Evolutionary conservation across 1,140 invertebrate species (phyloP).

Genomic region (Melipona quadrifasciata): DNA sequence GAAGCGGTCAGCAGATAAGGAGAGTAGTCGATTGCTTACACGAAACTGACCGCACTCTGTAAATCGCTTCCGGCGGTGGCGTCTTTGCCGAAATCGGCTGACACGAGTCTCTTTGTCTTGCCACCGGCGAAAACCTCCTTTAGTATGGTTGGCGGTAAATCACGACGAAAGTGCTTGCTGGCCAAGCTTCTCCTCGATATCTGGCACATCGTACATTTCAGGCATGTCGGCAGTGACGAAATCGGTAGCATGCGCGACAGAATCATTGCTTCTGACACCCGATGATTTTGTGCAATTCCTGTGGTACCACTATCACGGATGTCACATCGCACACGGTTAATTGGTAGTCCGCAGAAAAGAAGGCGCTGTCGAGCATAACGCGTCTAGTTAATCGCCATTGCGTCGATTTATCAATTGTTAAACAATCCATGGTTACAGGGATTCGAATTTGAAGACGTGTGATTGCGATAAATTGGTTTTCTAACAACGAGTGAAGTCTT

Average conservation of each 20-base stretch:
- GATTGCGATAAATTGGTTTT: background rate
- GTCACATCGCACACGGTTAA: conserved; percentile 54
- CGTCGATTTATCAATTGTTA: conserved; percentile 65
- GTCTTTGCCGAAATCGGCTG: conserved; percentile 51
- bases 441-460: background rate
- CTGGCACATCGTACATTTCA: background rate
- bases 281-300: conserved; percentile 47
- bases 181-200: conserved; percentile 12
- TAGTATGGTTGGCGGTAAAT: conserved; percentile 61
- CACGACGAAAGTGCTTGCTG: conserved; percentile 5
- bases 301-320: conserved; percentile 6
- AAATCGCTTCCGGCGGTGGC: conserved; percentile 38
- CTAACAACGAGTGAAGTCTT: background rate
- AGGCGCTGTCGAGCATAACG: conserved; percentile 46
- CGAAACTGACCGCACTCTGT: conserved; percentile 64
- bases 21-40: conserved; percentile 42
- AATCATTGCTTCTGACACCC: conserved; percentile 57
- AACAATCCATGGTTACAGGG: conserved; percentile 69
- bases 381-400: conserved; percentile 33
- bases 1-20: background rate
- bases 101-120: conserved; percentile 27
- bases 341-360: conserved; percentile 27
- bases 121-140: conserved; percentile 44
- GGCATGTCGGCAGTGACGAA: conserved; percentile 29
- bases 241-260: conserved; percentile 37